Conservation (phyloP, 2,113 vertebrate species). For the Egretta garzetta region DNA sequence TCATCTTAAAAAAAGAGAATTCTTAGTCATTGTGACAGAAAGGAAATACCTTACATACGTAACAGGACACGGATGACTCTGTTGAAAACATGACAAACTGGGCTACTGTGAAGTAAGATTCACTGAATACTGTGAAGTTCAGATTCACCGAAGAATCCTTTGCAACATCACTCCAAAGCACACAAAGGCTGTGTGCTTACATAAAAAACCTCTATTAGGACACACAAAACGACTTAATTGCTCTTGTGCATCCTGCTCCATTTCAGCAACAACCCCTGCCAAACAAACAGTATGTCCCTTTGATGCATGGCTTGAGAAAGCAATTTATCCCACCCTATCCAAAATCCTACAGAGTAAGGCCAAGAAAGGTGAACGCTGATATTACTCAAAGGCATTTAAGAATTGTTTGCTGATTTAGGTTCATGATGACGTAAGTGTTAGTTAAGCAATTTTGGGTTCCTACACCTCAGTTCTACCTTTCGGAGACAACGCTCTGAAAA, state of each 20-base stretch:
- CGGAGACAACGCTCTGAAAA: neutral
- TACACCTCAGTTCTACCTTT: neutral
- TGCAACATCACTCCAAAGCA: neutral
- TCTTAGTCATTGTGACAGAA: neutral
- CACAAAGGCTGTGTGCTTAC: rapidly evolving
- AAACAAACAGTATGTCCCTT: rapidly evolving
- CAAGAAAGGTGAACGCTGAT: neutral
- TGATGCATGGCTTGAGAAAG: neutral
- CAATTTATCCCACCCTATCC: neutral
- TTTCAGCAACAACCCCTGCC: neutral
- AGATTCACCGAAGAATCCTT: neutral
- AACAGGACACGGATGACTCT: neutral
- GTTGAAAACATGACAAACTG: neutral
- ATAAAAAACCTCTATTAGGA: neutral
- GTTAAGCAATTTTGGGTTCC: neutral
- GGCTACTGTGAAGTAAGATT: neutral
- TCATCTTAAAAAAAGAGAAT: neutral
- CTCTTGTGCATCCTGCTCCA: neutral
- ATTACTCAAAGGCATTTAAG: neutral
- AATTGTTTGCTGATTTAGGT: neutral
- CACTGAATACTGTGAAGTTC: neutral
- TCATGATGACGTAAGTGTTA: neutral
- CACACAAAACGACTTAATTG: neutral
- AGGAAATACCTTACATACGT: neutral
- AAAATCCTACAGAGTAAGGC: neutral